Conservation (phyloP, 1,140 invertebrate genomes). For the Orius insidiosus region DNA sequence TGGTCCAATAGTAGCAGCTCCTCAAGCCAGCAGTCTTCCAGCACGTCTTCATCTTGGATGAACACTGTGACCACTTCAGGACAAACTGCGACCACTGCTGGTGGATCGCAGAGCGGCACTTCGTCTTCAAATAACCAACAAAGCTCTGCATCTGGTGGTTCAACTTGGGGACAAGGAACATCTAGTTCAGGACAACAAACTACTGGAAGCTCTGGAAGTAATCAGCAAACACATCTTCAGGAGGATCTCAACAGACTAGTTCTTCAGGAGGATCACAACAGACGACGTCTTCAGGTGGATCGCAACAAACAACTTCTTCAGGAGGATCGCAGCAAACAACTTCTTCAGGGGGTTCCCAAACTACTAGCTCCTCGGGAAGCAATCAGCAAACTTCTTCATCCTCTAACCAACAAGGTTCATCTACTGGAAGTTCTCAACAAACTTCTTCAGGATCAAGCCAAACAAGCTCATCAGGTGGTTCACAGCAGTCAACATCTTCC, state of each 20-base stretch:
- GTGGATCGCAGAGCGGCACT: constrained; percentile 10
- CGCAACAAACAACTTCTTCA: constrained; percentile 14
- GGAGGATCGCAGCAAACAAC: constrained; percentile 11
- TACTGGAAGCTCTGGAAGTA: constrained; percentile 11
- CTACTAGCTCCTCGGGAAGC: constrained; percentile 10
- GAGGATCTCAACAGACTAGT: constrained; percentile 10
- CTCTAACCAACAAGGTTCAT: too few relatives aligned
- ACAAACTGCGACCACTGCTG: constrained; percentile 9
- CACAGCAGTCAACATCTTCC: constrained; percentile 7
- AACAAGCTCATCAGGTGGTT: constrained; percentile 11
- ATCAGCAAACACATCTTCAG: constrained; percentile 14
- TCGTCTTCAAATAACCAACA: constrained; percentile 14
- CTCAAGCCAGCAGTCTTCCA: constrained; percentile 12
- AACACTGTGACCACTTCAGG: constrained; percentile 12
- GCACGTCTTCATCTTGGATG: constrained; percentile 15
- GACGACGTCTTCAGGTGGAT: constrained; percentile 3
- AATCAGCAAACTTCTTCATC: constrained; percentile 12
- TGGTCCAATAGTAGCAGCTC: constrained; percentile 16
- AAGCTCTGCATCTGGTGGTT: constrained; percentile 14
- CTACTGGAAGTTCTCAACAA: constrained; percentile 12
- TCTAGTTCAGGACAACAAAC: constrained; percentile 11
- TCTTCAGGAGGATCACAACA: constrained; percentile 16
- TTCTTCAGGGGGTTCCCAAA: constrained; percentile 14
- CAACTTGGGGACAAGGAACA: constrained; percentile 2
- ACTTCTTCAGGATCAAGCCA: constrained; percentile 14